phyloP scores from a whole-genome alignment of 2,113 vertebrate genomes.

The Rhombomys opimus region DNA sequence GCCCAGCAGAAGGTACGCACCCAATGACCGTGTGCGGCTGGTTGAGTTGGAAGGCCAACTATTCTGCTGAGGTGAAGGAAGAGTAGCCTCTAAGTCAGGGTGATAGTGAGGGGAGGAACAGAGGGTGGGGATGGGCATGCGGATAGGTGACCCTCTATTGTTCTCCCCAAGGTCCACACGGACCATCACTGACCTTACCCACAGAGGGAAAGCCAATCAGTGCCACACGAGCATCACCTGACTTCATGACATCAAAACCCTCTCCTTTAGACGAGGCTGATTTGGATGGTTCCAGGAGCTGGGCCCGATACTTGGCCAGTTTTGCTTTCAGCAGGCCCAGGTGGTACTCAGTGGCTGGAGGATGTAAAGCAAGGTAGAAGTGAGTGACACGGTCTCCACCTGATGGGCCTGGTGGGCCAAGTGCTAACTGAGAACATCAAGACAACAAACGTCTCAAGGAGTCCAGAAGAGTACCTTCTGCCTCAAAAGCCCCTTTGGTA shows the following conservation, averaged over 20 bases:
- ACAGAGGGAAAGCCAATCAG: constrained; percentile 99
- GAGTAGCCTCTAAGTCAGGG: accelerated
- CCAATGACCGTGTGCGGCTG: neutral
- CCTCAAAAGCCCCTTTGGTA: neutral
- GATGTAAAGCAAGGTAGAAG: neutral
- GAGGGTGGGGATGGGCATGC: neutral
- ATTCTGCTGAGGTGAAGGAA: neutral
- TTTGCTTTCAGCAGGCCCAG: constrained; percentile 98
- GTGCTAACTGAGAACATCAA: neutral
- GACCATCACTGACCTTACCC: constrained; percentile 94
- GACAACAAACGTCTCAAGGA: no score
- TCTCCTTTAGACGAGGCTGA: constrained; percentile 95
- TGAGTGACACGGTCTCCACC: neutral
- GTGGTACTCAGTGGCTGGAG: constrained; percentile 97
- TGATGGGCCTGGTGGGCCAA: no score
- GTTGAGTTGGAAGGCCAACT: neutral
- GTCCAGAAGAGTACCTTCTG: neutral
- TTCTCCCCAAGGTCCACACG: constrained; percentile 6
- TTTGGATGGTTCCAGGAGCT: constrained; percentile 97
- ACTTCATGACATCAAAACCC: constrained; percentile 99
- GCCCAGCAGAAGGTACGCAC: neutral
- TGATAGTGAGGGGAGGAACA: neutral
- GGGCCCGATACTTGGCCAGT: constrained; percentile 97
- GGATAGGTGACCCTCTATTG: neutral
- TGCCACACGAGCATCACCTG: constrained; percentile 96